phyloP scores from a whole-genome alignment of 2,113 vertebrate species.

The Cyprinodon tularosa region DNA sequence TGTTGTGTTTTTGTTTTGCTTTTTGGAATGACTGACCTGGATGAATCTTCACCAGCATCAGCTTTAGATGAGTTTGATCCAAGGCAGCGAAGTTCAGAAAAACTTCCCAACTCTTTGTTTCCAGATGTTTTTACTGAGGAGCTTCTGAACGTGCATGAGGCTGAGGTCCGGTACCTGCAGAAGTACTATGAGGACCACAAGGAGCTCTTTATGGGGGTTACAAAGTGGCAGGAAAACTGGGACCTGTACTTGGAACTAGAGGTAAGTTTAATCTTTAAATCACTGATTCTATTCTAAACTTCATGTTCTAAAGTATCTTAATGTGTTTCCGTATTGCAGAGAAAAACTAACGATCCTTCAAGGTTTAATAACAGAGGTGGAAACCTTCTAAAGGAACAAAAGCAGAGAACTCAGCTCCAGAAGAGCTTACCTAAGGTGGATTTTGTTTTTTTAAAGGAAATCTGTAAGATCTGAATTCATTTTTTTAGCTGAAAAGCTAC shows the following conservation, averaged over 20 bases:
- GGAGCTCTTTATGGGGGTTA: constrained; percentile 87
- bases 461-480: neutral
- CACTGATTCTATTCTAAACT: neutral
- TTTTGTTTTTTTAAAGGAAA: neutral
- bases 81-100: neutral
- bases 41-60: too few species aligned
- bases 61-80: too few species aligned
- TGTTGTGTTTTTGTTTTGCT: too few species aligned
- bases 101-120: neutral
- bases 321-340: constrained; percentile 50
- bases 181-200: constrained; percentile 82
- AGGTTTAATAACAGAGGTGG: constrained; percentile 93
- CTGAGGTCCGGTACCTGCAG: constrained; percentile 80
- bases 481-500: neutral
- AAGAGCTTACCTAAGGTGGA: constrained; percentile 90
- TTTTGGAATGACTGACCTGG: too few species aligned
- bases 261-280: constrained; percentile 68
- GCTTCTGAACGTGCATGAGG: constrained; percentile 84
- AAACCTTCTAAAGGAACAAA: constrained; percentile 93
- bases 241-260: constrained; percentile 89
- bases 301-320: neutral
- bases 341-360: constrained; percentile 86
- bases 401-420: constrained; percentile 89
- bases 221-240: constrained; percentile 92
- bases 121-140: constrained; percentile 85